These are phyloP conservation scores for Phylloscopus trochilus DNA, from an alignment of 2,113 vertebrate species.

Conservation along the genomic window DNA sequence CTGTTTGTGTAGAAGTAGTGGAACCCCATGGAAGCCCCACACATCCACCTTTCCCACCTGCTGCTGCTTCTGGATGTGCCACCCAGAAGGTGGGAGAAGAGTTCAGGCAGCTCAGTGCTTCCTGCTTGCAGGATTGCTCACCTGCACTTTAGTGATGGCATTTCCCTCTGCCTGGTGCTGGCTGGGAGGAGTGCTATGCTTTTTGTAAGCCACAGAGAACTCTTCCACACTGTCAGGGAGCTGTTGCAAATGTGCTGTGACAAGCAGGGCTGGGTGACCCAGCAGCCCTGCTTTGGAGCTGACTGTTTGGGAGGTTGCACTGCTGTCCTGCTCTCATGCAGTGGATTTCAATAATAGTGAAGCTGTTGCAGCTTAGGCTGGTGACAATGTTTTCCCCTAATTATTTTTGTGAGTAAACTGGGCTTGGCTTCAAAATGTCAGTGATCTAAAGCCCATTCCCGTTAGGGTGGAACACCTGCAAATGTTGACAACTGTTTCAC, in stretches of 20 bases:
- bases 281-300: background rate
- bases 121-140: background rate
- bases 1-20: background rate
- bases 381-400: background rate
- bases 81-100: background rate
- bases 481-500: background rate
- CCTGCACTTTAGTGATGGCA: background rate
- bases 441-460: background rate
- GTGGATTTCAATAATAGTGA: background rate
- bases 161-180: background rate
- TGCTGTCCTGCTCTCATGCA: background rate
- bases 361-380: background rate
- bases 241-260: background rate
- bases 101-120: background rate
- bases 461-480: background rate
- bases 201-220: background rate
- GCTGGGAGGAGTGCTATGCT: background rate
- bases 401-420: background rate
- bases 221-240: background rate
- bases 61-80: background rate
- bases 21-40: background rate
- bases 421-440: background rate
- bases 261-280: background rate
- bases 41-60: accelerated
- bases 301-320: background rate